Evolutionary conservation across 2,797 vertebrate species (phyloP), one percentile per base, ranked within the genome.

Genomic region (Pseudochirops cupreus): DNA sequence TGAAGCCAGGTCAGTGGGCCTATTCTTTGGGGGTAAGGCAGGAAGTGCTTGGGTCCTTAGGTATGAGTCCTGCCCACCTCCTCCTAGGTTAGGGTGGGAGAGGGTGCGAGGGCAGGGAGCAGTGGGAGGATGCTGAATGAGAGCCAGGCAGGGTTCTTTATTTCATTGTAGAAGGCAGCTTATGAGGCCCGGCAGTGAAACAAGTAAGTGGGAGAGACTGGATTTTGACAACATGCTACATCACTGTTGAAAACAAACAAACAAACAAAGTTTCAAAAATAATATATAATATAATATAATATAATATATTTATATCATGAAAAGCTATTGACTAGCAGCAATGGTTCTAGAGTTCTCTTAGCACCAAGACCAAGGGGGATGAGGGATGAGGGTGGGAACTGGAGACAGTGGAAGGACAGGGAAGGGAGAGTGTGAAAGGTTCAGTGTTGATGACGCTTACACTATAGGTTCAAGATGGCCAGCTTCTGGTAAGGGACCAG

Each of bases 241-340:
- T 99, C 98, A 99, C 98, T 97, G 97, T 98, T 98, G 97, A 98
- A 98, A 99, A 98, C 97, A 96, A 97, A 98, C 96, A 67, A 98
- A 98, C 74, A 87, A 87, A 50, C 4, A 98, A 98, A 91, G 95
- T 98, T 98, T 98, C 96, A 98, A 99, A 99, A 98, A 99, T 98
- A 99, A 99, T 98, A 98, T 98, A 98, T 98, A 98, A 96, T 98
- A 62, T 58, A 57, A 97, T 98, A 98, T 98, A 98, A 98, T 98
- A 98, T 98, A 98, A 98, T 98, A 98, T 98, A 97, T 98, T 98
- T 98, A 98, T 99, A 98, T 98, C 98, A 99, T 98, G 98, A 98
- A 99, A 98, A 99, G 98, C 99, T 98, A 99, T 98, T 93, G 96
- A 97, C 98, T 99, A 99, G 99, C 99, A 99, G 99, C 98, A 99